Evolutionary conservation across 2,797 vertebrate genomes (phyloP).

Genomic region (Avahi laniger): DNA sequence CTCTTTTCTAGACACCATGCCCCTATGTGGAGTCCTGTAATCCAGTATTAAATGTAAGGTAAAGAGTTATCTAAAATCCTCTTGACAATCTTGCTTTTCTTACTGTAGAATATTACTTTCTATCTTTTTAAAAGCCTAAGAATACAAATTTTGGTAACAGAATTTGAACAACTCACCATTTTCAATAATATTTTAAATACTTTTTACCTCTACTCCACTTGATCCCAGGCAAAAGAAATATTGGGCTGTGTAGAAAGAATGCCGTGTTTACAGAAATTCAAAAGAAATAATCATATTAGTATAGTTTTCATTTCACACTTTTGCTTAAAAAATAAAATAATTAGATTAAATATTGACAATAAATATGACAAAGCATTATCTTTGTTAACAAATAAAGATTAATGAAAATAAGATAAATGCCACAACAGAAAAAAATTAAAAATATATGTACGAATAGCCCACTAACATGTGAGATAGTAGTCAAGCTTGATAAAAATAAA

Average conservation of each 20-base stretch:
- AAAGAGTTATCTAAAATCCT: neutral
- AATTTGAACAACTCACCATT: neutral
- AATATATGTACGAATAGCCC: neutral
- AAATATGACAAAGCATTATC: neutral
- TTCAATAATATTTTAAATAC: neutral
- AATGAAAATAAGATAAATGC: constrained; percentile 13
- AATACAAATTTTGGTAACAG: neutral
- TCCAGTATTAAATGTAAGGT: neutral
- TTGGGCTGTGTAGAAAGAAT: neutral
- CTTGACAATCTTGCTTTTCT: neutral
- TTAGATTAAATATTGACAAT: neutral
- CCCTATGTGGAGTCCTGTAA: neutral
- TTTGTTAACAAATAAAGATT: neutral
- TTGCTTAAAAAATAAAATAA: neutral
- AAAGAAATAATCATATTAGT: neutral
- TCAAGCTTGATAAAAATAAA: neutral
- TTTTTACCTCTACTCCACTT: neutral
- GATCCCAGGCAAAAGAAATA: neutral
- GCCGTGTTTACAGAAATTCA: neutral
- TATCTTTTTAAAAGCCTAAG: neutral
- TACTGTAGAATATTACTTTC: neutral
- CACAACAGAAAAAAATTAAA: neutral
- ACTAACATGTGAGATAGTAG: neutral
- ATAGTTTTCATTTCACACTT: neutral
- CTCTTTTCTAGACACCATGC: neutral